A percentile compares a stretch with the other conserved stretches of the same genome.
These are phyloP conservation scores for Natrix natrix DNA, from an alignment of 2,797 vertebrate species.

Conservation along the genomic window DNA sequence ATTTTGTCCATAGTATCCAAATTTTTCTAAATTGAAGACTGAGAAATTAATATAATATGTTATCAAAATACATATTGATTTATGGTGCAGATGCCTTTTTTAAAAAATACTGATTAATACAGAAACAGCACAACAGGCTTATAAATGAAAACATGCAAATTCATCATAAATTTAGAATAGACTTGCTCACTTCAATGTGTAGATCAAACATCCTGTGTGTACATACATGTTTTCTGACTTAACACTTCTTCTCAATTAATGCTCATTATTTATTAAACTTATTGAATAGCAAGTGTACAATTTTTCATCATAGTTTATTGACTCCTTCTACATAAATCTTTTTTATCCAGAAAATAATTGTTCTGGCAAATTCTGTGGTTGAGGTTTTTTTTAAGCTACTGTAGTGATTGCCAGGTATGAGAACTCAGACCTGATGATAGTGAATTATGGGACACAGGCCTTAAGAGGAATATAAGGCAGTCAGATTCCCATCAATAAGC, in stretches of 20 bases:
- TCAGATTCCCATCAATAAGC: background rate
- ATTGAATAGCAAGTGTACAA: background rate
- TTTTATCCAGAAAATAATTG: background rate
- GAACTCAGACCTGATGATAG: background rate
- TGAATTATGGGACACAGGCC: background rate
- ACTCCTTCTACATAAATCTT: too few relatives aligned
- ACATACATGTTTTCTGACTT: background rate
- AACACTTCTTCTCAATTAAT: background rate
- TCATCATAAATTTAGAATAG: background rate
- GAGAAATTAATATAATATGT: background rate
- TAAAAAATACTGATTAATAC: background rate
- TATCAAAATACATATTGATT: background rate
- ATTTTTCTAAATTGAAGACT: background rate
- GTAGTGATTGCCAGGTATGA: background rate
- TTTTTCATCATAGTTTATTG: background rate
- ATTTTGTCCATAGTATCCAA: background rate
- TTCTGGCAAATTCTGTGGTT: background rate
- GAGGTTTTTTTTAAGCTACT: background rate
- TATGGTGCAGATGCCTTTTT: background rate
- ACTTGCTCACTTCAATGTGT: background rate
- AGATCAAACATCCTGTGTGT: background rate
- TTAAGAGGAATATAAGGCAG: background rate
- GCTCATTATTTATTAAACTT: background rate
- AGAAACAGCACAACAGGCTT: background rate
- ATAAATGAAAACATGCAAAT: background rate